These are phyloP conservation scores for Trichogramma evanescens DNA, from an alignment of 2,888 invertebrate genomes.

Conservation along the genomic window DNA sequence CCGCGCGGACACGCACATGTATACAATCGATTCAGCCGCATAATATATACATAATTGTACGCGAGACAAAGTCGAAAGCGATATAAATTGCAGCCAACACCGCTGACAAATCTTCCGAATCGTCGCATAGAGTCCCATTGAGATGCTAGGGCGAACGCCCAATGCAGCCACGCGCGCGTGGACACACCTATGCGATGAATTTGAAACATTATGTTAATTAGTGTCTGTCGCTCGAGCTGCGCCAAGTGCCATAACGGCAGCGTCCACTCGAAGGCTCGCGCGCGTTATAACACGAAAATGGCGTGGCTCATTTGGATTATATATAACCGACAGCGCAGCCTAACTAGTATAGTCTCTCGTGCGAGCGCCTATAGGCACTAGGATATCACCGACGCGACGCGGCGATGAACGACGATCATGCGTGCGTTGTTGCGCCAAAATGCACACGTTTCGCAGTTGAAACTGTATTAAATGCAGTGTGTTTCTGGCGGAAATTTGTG, in stretches of 20 bases:
- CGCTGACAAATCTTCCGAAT: too few species aligned
- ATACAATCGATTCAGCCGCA: too few species aligned
- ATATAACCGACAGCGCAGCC: constrained; percentile 25
- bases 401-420: not conserved
- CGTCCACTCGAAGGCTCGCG: constrained; percentile 23
- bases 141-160: too few species aligned
- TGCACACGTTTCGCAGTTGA: not conserved
- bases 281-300: constrained; percentile 31
- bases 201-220: constrained; percentile 31
- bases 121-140: too few species aligned
- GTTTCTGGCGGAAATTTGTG: too few species aligned
- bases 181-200: not conserved
- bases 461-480: not conserved
- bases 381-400: constrained; percentile 2
- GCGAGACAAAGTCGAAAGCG: too few species aligned
- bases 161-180: not conserved
- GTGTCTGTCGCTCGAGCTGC: constrained; percentile 3
- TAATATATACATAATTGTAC: too few species aligned
- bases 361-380: constrained; percentile 21
- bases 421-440: not conserved
- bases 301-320: constrained; percentile 33
- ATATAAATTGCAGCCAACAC: too few species aligned
- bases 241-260: not conserved
- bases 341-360: constrained; percentile 23
- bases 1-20: not conserved